These are phyloP conservation scores for Pocillopora verrucosa DNA, from an alignment of 64 coral and sea anemone genomes.

Conservation along the genomic window DNA sequence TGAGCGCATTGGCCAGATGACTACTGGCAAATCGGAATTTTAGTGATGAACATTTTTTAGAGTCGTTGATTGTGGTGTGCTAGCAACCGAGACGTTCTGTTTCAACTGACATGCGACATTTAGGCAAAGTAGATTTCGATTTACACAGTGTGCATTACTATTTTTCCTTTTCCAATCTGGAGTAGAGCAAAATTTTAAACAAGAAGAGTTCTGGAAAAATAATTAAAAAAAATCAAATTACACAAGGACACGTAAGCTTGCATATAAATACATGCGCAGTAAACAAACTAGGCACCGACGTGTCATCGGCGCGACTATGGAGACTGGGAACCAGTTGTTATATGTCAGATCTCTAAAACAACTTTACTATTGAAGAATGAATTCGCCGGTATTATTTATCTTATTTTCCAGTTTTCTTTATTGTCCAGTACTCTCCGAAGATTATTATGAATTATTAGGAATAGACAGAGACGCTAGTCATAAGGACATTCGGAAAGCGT, in stretches of 20 bases:
- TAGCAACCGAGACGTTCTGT: too few relatives aligned
- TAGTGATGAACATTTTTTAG: too few relatives aligned
- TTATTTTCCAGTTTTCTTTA: conserved; percentile 87
- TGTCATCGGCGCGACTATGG: not conserved
- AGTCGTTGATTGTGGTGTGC: too few relatives aligned
- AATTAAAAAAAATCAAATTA: not conserved
- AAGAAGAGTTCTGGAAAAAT: not conserved
- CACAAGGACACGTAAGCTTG: conserved; percentile 38
- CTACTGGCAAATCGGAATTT: too few relatives aligned
- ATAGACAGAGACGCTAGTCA: conserved; percentile 87
- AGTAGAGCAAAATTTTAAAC: not conserved
- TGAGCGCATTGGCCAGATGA: too few relatives aligned
- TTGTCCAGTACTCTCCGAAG: conserved; percentile 76
- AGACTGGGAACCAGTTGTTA: conserved; percentile 30
- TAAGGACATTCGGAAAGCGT: conserved; percentile 93
- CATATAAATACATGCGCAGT: conserved; percentile 9
- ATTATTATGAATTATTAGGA: conserved; percentile 95
- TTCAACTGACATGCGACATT: too few relatives aligned
- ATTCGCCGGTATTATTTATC: conserved; percentile 86
- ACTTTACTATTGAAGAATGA: conserved; percentile 40
- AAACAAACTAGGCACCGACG: not conserved
- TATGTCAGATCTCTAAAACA: conserved; percentile 17
- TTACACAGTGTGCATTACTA: too few relatives aligned
- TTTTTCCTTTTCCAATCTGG: too few relatives aligned
- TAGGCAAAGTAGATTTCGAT: too few relatives aligned